A percentile compares a stretch with the other conserved stretches of the same genome.
Conservation (phyloP, 2,888 invertebrate genomes). For the Leuctra nigra region DNA sequence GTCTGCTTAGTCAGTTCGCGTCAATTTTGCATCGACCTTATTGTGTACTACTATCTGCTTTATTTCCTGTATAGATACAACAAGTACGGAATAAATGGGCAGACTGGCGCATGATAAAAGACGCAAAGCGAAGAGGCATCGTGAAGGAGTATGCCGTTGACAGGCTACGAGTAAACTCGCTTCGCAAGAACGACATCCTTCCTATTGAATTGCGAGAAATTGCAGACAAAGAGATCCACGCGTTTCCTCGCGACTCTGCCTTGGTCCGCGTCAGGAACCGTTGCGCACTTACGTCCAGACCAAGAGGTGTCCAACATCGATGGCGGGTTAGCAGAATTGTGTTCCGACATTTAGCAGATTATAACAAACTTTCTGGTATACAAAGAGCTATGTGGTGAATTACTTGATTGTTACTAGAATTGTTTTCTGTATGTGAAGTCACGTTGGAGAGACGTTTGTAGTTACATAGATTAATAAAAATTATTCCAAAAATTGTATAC, state of each 20-base stretch:
- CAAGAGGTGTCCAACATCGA: slow-evolving; percentile 67
- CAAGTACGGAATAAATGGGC: slow-evolving; percentile 72
- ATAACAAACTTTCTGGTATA: slow-evolving; percentile 86
- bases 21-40: not conserved
- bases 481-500: no score
- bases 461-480: no score
- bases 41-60: no score
- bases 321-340: slow-evolving; percentile 88
- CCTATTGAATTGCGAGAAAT: slow-evolving; percentile 69
- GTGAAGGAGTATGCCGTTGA: slow-evolving; percentile 68
- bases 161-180: slow-evolving; percentile 70
- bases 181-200: slow-evolving; percentile 79
- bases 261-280: slow-evolving; percentile 60
- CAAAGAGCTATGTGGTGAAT: slow-evolving; percentile 89
- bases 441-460: no score
- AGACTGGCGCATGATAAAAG: slow-evolving; percentile 78
- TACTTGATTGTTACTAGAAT: not conserved
- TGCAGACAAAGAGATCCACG: slow-evolving; percentile 67
- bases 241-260: slow-evolving; percentile 68
- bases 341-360: slow-evolving; percentile 87
- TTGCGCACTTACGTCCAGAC: slow-evolving; percentile 85
- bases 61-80: slow-evolving; percentile 52
- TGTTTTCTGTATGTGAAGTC: no score
- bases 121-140: slow-evolving; percentile 73
- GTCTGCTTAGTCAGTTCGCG: no score